These are phyloP conservation scores for Eulimnadia texana DNA, from an alignment of 1,140 invertebrate species.

Conservation along the genomic window DNA sequence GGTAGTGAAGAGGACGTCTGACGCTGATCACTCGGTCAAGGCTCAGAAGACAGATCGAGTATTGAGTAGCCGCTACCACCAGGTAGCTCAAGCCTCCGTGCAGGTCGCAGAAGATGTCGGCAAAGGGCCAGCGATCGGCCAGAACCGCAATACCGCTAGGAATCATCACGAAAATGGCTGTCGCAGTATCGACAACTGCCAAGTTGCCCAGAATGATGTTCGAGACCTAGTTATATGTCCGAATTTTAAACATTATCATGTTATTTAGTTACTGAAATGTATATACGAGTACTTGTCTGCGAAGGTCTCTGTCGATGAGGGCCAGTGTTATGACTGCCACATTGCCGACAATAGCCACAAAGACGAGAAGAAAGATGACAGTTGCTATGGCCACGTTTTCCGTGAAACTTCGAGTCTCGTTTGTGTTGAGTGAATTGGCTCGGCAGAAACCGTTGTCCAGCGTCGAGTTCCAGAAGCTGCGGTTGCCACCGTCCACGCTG, in stretches of 20 bases:
- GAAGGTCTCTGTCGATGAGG: constrained; percentile 26
- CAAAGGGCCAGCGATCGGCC: constrained; percentile 23
- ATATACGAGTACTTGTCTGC: neutral
- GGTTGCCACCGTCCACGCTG: too few relatives aligned
- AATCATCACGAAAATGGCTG: constrained; percentile 26
- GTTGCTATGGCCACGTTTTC: neutral
- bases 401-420: neutral
- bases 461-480: neutral
- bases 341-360: constrained; percentile 34
- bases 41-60: constrained; percentile 35
- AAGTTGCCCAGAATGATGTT: constrained; percentile 20
- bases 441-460: neutral
- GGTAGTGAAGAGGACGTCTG: constrained; percentile 24
- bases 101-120: constrained; percentile 39
- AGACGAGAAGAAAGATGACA: constrained; percentile 16
- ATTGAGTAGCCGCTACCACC: constrained; percentile 34
- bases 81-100: constrained; percentile 40
- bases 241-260: too few relatives aligned
- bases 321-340: constrained; percentile 28
- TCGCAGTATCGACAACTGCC: constrained; percentile 25
- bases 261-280: neutral
- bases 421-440: neutral
- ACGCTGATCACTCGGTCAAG: constrained; percentile 29
- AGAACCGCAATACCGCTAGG: constrained; percentile 22
- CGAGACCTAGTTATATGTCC: constrained; percentile 6